Base-by-base conservation (phyloP, 2,888 invertebrate genomes). In the Catocala fraxini region DNA sequence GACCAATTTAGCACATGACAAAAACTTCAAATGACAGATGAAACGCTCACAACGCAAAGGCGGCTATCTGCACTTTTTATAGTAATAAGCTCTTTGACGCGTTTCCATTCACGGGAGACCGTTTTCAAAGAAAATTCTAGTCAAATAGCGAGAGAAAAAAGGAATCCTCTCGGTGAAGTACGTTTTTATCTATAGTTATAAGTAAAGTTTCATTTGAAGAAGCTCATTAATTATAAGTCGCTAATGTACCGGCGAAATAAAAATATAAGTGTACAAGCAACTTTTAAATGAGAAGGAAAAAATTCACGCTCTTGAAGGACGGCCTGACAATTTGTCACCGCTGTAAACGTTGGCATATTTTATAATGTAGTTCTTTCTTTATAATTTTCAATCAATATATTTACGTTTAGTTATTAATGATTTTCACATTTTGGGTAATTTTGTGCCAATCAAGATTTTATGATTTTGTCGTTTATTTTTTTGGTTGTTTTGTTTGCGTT, bases 61-160 rank as follows among this genome's bases (percentile, higher is more conserved):
- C 56, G 34, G 58, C 53, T 64, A 59, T 69, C 63, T 71, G 51
- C 57, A 65, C 69, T 71, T 68, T 73, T 70, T 68, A 66, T 65
- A 71, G 69, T 68, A 71, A 71, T 73, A 74, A 76, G 71, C 71
- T 71, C 67, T 73, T 74, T 68, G 63, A 65, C 59, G 58, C 61
- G 13, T 59, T 65, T 61, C 56, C 51, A 60, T 76, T 73, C 69
- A 61, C 51, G 0, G 33, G 59, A 56, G 33, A 56, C 46, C 63
- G 45, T 63, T 68, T 64, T 65, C 62, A 68, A 65, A 71, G 58
- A 51, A 65, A 68, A 60, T 52, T 70, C 64, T 62, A 69, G 56
- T 63, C 45, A 65, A 71, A 76, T 62, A 67, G 63, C 59, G 47
- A 56, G 7, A 48, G 46, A 72, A 63, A 69, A 70, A 62, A 60